These are phyloP conservation scores for Apeltes quadracus DNA, from an alignment of 2,113 vertebrate species.

Conservation along the genomic window DNA sequence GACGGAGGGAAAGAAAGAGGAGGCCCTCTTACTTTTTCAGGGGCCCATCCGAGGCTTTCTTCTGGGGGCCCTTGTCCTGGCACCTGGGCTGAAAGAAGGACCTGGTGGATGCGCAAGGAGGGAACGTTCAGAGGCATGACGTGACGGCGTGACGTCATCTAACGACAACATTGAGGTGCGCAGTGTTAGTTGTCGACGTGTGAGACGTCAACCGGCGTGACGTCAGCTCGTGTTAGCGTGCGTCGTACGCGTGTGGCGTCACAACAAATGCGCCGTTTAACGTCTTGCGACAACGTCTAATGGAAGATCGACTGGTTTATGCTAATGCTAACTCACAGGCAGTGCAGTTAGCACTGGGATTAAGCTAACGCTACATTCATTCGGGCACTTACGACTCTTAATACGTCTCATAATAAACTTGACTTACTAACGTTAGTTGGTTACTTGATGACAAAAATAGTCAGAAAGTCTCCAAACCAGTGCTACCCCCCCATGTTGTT, in stretches of 20 bases:
- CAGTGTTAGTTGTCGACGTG: too few species aligned
- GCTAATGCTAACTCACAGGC: slow-evolving; percentile 2
- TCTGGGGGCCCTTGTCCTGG: slow-evolving; percentile 71
- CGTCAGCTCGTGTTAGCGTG: not conserved
- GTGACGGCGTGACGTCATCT: too few species aligned
- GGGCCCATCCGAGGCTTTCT: slow-evolving; percentile 56
- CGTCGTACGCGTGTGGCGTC: too few species aligned
- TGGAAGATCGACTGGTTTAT: not conserved
- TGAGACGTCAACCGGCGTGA: not conserved
- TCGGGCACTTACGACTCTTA: not conserved
- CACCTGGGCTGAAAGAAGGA: slow-evolving; percentile 87
- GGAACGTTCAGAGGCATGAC: too few species aligned
- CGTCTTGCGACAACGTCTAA: not conserved
- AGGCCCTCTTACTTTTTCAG: slow-evolving; percentile 55
- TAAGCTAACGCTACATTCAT: rapidly evolving
- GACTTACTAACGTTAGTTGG: not conserved
- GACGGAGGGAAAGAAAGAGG: not conserved
- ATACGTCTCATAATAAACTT: not conserved
- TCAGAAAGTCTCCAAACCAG: slow-evolving; percentile 1
- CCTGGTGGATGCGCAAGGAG: slow-evolving; percentile 55
- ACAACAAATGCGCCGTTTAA: not conserved
- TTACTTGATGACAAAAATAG: not conserved
- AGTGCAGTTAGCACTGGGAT: not conserved
- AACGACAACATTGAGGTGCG: too few species aligned
- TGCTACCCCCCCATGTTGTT: not conserved